These are phyloP conservation scores for Dipodomys merriami DNA, from an alignment of 2,113 vertebrate species.

Conservation along the genomic window DNA sequence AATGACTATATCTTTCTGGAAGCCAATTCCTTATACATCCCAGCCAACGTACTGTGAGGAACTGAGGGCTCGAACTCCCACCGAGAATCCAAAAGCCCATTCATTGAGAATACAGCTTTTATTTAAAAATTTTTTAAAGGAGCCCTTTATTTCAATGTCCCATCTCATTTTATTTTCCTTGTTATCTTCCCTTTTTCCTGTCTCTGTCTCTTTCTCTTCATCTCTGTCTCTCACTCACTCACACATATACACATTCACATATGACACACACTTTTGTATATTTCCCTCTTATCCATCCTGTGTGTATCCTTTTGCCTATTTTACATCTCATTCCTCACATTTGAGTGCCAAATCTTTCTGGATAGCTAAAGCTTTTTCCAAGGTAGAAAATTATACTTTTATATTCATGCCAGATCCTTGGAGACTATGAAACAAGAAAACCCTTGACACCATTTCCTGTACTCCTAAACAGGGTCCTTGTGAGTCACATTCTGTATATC, in stretches of 20 bases:
- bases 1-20: conserved; percentile 55
- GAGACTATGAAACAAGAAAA: background rate
- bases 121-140: conserved; percentile 21
- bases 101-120: conserved; percentile 68
- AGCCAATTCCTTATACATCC: conserved; percentile 45
- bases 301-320: background rate
- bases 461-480: background rate
- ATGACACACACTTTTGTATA: background rate
- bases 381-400: background rate
- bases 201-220: background rate
- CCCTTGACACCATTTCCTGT: background rate
- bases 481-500: background rate
- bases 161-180: conserved; percentile 24
- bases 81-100: conserved; percentile 66
- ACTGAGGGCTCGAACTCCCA: conserved; percentile 5
- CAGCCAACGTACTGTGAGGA: conserved; percentile 47
- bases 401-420: background rate
- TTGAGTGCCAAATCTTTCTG: background rate
- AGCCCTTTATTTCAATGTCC: background rate
- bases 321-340: conserved; percentile 1
- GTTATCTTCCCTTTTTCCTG: background rate
- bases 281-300: background rate
- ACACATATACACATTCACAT: too few relatives aligned
- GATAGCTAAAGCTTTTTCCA: background rate
- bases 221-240: background rate